These are phyloP conservation scores for Seriola quinqueradiata DNA, from an alignment of 2,113 vertebrate genomes.

Conservation along the genomic window DNA sequence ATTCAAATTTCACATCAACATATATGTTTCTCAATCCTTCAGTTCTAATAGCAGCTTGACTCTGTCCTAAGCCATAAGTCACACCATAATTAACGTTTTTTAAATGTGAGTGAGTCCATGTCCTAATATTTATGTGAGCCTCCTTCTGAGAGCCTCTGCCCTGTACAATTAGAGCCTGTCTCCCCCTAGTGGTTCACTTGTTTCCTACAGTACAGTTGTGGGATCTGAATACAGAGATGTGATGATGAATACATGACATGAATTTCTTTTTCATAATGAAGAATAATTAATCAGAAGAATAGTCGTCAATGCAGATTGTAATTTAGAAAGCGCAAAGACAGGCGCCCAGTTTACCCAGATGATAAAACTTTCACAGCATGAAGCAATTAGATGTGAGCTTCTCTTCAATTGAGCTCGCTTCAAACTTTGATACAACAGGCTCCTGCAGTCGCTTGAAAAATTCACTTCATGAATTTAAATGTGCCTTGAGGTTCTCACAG, in stretches of 20 bases:
- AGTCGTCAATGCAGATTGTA: conserved; percentile 27
- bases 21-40: neutral
- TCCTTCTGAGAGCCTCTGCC: neutral
- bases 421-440: conserved; percentile 48
- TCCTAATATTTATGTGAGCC: neutral
- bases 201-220: neutral
- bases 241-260: conserved; percentile 40
- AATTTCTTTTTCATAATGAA: conserved; percentile 35
- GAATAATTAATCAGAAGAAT: conserved; percentile 49
- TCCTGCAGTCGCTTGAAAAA: conserved; percentile 52
- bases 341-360: conserved; percentile 35
- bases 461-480: conserved; percentile 68
- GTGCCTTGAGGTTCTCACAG: conserved; percentile 47
- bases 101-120: neutral
- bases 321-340: conserved; percentile 47
- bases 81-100: neutral
- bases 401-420: conserved; percentile 39
- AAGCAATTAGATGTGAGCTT: conserved; percentile 61
- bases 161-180: conserved; percentile 58
- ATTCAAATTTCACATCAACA: neutral
- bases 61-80: neutral
- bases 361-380: conserved; percentile 64
- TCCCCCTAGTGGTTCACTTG: conserved; percentile 70
- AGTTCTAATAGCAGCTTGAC: neutral
- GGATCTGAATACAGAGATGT: conserved; percentile 6